Base-by-base conservation (phyloP, 2,113 vertebrate species). In the Aptenodytes patagonicus region DNA sequence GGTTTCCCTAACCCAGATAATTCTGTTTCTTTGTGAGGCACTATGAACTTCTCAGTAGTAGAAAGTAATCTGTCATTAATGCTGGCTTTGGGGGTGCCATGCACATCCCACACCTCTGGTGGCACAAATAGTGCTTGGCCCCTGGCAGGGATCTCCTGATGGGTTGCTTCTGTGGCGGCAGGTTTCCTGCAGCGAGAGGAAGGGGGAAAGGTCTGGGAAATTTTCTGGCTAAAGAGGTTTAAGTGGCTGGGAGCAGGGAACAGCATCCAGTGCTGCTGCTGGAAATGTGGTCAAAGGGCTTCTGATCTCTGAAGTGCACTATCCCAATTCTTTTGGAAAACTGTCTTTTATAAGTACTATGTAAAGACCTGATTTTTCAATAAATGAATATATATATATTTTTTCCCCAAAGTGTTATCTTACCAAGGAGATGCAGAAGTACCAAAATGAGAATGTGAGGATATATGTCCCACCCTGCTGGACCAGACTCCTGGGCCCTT, bases 261-360 rank as follows among this genome's bases (percentile, higher is more conserved):
- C 6, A 58, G 22, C 62, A 10, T 16, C 0, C 0, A 16, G 44
- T 2, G 7, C 32, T 1, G 7, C 38, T 36, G 40, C 51, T 83
- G 52, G 44, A 46, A 26, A 31, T 1, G 25, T 7, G 44, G 32
- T 31, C 20, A 19, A 3, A 22, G 69, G 75, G 32, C 22, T 47
- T 11, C 49, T 52, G 20, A 9, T 40, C 40, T 36, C 83, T 29
- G 24, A 42, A 58, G 52, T 14, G 31, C 9, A 1, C 25, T 26
- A 9, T 46, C 32, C 57, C 20, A 14, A 7, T 6, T 40, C 3
- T 18, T 49, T 32, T 36, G n/a, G 71, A 28, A 61, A 65, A 34
- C 21, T 66, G 6, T 4, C 44, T 44, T 40, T 15, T 40, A 6
- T 5, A 46, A 38, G 26, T 29, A 3, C 25, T 34, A 4, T 4